Evolutionary conservation across 2,113 vertebrate genomes (phyloP).

Genomic region (Nothoprocta perdicaria): DNA sequence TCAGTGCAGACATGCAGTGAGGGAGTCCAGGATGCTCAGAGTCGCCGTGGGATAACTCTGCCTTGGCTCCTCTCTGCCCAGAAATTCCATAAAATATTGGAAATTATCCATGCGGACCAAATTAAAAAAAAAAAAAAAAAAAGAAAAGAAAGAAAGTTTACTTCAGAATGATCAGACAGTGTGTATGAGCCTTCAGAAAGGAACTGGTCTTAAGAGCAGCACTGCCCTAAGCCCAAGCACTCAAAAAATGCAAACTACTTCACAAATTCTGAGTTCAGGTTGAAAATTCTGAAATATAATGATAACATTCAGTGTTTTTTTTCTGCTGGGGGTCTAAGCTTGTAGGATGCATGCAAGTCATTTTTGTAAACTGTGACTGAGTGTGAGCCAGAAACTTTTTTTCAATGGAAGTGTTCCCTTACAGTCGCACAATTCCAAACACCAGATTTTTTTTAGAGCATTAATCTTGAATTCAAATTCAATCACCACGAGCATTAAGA

Average conservation of each 20-base stretch:
- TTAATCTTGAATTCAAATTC: not conserved
- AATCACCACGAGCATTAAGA: not conserved
- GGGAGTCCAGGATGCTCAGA: not conserved
- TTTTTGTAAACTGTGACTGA: not conserved
- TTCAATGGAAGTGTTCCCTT: not conserved
- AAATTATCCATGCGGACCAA: not conserved
- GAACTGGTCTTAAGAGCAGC: rapidly evolving
- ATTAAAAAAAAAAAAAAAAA: rapidly evolving
- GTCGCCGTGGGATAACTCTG: not conserved
- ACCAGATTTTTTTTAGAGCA: not conserved
- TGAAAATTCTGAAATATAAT: not conserved
- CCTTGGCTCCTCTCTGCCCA: not conserved
- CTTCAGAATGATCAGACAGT: not conserved
- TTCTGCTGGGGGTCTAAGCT: not conserved
- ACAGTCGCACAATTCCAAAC: not conserved
- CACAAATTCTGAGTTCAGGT: not conserved
- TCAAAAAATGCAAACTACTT: not conserved
- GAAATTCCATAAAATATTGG: not conserved
- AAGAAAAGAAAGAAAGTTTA: too few relatives aligned
- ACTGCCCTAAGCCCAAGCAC: not conserved
- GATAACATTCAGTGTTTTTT: not conserved
- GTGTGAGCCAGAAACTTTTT: not conserved
- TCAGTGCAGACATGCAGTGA: not conserved
- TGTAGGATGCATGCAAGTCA: not conserved
- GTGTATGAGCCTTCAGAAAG: not conserved